phyloP scores from a whole-genome alignment of 2,113 vertebrate species.

The Carassius carassius region DNA sequence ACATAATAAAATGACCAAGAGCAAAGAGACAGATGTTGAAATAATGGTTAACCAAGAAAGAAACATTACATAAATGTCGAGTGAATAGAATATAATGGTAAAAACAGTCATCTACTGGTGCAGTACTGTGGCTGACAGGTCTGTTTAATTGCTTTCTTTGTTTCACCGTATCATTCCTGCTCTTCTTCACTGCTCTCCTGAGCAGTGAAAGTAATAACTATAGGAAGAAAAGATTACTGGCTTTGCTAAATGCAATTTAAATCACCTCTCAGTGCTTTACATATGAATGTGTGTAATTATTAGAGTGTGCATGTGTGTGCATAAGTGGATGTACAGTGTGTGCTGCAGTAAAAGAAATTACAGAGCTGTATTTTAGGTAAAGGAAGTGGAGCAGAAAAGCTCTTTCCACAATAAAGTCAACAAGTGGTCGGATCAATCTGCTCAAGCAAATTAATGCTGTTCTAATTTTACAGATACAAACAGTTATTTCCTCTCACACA shows the following conservation, averaged over 20 bases:
- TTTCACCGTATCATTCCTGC: neutral
- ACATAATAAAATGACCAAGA: slow-evolving; percentile 1
- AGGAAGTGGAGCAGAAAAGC: neutral
- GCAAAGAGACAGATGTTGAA: neutral
- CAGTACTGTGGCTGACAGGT: slow-evolving; percentile 35
- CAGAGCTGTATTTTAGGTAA: slow-evolving; percentile 10
- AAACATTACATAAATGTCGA: neutral
- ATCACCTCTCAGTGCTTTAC: slow-evolving; percentile 23
- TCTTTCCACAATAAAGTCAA: neutral
- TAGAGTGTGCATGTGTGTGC: slow-evolving; percentile 6
- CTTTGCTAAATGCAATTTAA: slow-evolving; percentile 26
- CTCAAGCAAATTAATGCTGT: too few species aligned
- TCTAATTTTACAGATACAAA: too few species aligned
- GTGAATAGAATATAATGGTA: neutral
- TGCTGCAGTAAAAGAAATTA: neutral
- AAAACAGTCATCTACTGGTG: slow-evolving; percentile 17
- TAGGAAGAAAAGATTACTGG: slow-evolving; percentile 22
- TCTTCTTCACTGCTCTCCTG: slow-evolving; percentile 22
- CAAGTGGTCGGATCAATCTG: too few species aligned
- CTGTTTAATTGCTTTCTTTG: slow-evolving; percentile 53
- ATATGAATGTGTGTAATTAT: slow-evolving; percentile 43
- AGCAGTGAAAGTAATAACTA: slow-evolving; percentile 42
- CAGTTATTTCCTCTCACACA: too few species aligned
- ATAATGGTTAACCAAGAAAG: slow-evolving; percentile 5
- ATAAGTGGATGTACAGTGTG: slow-evolving; percentile 6